Conservation (phyloP, 2,888 invertebrate species). For the Mantis religiosa region DNA sequence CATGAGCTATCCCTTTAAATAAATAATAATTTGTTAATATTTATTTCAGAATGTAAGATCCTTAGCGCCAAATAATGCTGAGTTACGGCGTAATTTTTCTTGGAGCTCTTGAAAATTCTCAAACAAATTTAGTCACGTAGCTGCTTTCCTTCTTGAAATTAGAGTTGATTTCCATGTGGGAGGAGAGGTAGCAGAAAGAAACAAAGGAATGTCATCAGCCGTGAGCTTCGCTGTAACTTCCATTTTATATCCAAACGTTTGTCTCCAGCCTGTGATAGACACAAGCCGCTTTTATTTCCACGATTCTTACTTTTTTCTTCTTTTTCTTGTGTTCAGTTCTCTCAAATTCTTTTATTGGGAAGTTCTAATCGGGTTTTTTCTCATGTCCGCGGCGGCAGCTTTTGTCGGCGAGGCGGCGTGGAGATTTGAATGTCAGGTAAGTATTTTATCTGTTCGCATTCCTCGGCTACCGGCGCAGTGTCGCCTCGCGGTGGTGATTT, state of each 20-base stretch:
- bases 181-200: neutral
- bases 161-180: neutral
- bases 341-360: neutral
- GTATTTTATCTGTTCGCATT: conserved; percentile 12
- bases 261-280: conserved; percentile 2
- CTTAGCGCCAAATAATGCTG: too few species aligned
- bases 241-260: conserved; percentile 1
- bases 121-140: neutral
- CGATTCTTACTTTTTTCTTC: neutral
- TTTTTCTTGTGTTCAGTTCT: neutral
- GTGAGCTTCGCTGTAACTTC: neutral
- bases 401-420: neutral
- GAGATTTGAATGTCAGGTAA: conserved; percentile 14
- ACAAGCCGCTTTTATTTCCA: neutral
- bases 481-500: neutral
- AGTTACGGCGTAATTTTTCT: too few species aligned
- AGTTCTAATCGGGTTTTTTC: neutral
- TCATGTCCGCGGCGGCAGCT: neutral
- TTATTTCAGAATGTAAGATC: too few species aligned
- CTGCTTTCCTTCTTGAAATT: neutral
- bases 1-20: too few species aligned
- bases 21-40: too few species aligned
- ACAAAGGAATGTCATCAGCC: neutral
- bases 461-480: conserved; percentile 5
- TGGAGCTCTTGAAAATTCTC: neutral